Base-by-base conservation (phyloP, 2,113 vertebrate genomes). In the Mesitornis unicolor region DNA sequence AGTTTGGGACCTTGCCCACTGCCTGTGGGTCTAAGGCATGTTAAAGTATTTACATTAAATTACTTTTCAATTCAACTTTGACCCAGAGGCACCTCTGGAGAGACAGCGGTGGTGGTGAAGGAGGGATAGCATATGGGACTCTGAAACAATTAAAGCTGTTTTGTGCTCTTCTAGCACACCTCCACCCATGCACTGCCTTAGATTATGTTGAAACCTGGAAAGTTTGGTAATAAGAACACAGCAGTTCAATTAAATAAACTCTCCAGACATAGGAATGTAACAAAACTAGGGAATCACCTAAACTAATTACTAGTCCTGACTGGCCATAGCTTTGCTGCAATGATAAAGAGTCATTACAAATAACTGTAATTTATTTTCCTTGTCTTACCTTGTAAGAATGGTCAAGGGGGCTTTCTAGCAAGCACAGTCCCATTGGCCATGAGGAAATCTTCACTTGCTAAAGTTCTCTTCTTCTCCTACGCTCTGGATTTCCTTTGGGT, bases 201-300 rank as follows among this genome's bases (percentile, higher is more conserved):
- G 45, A 20, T 76, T 94, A 86, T 56, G 14, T 21, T 81, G 48
- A 94, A 96, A 76, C 25, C 78, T 76, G 63, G 87, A 48, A 93
- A 92, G 60, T 85, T 61, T 64, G 64, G 24, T 83, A 96, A 95
- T 94, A 96, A 97, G 97, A 95, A 50, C 4, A 20, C 94, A 95
- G 15, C 5, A 63, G 75, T 63, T 97, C 83, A 83, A 93, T 97
- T 77, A 97, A 95, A 96, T 93, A 80, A 97, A 40, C 57, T 95
- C 76, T 94, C 69, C 84, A 71, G 22, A 70, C 87, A 51, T 22
- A 95, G 79, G 40, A 91, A 80, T 43, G 16, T 75, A 96, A 92
- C 75, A 57, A 86, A 96, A 92, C 65, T 67, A 92, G 80, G 71
- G 65, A 95, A 61, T 77, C 60, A 91, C 68, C 75, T 93, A 83